Conservation (phyloP, 2,888 invertebrate genomes). For the Agrotis ipsilon region DNA sequence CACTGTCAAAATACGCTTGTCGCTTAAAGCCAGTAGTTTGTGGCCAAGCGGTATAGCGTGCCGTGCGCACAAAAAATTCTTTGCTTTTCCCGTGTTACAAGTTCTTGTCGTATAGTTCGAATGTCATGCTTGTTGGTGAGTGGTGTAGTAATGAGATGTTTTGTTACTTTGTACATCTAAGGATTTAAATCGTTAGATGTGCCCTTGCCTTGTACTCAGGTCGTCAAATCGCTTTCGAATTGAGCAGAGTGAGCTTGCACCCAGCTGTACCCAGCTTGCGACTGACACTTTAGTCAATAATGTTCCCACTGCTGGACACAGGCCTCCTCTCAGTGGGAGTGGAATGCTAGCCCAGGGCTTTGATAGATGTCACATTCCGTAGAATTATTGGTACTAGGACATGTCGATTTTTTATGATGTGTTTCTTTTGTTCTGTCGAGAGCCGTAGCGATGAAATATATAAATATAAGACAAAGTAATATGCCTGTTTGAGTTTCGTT, state of each 20-base stretch:
- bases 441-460: no score
- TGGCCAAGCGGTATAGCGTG: background rate
- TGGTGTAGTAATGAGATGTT: background rate
- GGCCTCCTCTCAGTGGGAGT: no score
- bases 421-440: no score
- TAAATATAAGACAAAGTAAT: no score
- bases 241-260: background rate
- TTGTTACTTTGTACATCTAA: background rate
- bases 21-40: background rate
- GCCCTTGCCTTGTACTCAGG: background rate
- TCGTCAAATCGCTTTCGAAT: background rate
- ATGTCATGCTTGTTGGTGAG: background rate
- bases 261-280: no score
- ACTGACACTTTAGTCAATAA: no score
- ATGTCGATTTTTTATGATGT: no score
- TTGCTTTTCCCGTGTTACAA: background rate
- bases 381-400: no score
- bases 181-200: background rate
- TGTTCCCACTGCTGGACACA: no score
- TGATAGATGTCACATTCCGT: no score
- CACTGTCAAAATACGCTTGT: background rate
- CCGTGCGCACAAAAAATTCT: conserved; percentile 19
- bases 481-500: no score
- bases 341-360: no score
- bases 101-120: conserved; percentile 25